These are phyloP conservation scores for Pterocles burchelli DNA, from an alignment of 2,113 vertebrate genomes.

Conservation along the genomic window DNA sequence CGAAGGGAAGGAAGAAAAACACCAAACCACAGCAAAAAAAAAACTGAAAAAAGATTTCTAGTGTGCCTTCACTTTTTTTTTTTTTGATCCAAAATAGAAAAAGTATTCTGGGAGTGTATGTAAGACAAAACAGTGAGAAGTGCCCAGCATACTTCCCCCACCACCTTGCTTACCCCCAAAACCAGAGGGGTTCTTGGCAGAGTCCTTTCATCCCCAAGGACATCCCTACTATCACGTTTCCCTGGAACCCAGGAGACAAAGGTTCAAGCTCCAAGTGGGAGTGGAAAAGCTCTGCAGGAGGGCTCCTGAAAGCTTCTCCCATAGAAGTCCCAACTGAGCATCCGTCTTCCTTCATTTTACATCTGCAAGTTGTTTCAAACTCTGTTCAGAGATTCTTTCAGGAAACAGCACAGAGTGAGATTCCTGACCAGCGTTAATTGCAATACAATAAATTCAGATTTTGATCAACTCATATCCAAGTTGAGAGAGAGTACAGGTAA, in stretches of 20 bases:
- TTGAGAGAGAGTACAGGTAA: background rate
- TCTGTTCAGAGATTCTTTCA: background rate
- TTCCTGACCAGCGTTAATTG: background rate
- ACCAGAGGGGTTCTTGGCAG: background rate
- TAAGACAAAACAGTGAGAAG: background rate
- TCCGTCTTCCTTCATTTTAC: background rate
- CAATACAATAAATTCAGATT: background rate
- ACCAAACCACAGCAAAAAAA: background rate
- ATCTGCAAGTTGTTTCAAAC: background rate
- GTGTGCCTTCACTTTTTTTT: background rate
- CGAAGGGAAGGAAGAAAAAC: background rate
- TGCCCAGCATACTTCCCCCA: background rate
- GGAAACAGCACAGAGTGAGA: background rate
- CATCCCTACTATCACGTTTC: background rate
- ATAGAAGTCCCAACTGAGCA: background rate
- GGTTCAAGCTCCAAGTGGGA: background rate
- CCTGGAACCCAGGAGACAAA: background rate
- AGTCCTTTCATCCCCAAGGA: background rate
- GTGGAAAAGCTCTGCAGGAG: background rate
- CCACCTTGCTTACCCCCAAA: background rate
- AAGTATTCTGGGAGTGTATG: background rate
- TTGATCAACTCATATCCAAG: background rate
- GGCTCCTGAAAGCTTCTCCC: background rate
- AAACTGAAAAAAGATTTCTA: background rate
- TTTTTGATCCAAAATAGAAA: constrained; percentile 13